These are phyloP conservation scores for Zelostemma sp. DNA, from an alignment of 1,140 invertebrate genomes.

Conservation along the genomic window DNA sequence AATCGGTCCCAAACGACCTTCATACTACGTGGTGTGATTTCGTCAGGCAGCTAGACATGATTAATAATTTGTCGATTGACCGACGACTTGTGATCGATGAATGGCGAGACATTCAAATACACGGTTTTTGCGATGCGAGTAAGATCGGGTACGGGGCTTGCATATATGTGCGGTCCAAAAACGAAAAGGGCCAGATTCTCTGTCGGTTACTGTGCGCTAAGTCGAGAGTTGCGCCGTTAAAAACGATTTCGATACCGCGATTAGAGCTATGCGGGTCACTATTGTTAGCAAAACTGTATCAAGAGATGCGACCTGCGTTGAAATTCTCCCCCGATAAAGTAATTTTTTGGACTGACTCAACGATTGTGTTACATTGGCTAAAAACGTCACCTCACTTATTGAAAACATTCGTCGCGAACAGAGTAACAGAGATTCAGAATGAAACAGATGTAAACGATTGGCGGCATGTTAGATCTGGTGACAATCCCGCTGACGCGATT, in stretches of 20 bases:
- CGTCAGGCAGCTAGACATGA: background rate
- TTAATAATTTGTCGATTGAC: background rate
- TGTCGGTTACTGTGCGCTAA: slow-evolving; percentile 29
- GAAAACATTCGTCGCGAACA: slow-evolving; percentile 21
- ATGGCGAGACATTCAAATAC: background rate
- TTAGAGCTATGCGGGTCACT: slow-evolving; percentile 57
- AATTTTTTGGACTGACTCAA: slow-evolving; percentile 21
- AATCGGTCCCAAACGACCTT: slow-evolving; percentile 43
- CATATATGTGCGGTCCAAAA: background rate
- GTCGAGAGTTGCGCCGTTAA: slow-evolving; percentile 56
- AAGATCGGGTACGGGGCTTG: slow-evolving; percentile 8
- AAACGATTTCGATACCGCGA: slow-evolving; percentile 48
- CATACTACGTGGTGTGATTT: background rate
- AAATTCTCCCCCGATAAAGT: too few species aligned
- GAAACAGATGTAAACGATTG: slow-evolving; percentile 27
- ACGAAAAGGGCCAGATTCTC: too few species aligned
- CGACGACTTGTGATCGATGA: background rate
- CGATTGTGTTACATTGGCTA: slow-evolving; percentile 23
- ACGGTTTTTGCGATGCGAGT: too few species aligned
- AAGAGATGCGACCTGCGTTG: too few species aligned
- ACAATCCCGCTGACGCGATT: slow-evolving; percentile 53
- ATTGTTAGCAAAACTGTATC: too few species aligned
- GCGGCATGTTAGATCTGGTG: slow-evolving; percentile 44
- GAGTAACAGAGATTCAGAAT: slow-evolving; percentile 46
- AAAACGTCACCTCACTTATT: background rate